Percentiles rank a stretch among this genome's conserved stretches.
phyloP scores from a whole-genome alignment of 2,888 invertebrate genomes.

The Zhuqinia jingwanae region DNA sequence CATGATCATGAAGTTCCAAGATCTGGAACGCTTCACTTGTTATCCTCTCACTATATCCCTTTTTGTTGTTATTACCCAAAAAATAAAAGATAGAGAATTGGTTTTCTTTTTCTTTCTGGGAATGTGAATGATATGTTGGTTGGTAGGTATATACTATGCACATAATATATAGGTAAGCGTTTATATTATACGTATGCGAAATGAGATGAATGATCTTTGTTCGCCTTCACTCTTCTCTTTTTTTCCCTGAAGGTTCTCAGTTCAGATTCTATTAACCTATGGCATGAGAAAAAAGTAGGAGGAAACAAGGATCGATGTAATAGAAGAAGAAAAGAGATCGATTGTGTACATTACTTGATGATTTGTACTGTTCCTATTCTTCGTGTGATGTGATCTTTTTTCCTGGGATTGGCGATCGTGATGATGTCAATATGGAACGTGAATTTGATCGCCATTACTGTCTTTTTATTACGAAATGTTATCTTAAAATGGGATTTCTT shows the following conservation, averaged over 20 bases:
- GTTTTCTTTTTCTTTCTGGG: slow-evolving; percentile 4
- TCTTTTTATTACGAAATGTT: too few relatives aligned
- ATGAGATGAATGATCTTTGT: slow-evolving; percentile 24
- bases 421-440: background rate
- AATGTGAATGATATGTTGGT: slow-evolving; percentile 36
- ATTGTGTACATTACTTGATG: slow-evolving; percentile 32
- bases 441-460: too few relatives aligned
- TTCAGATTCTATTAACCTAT: slow-evolving; percentile 45
- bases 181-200: background rate
- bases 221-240: slow-evolving; percentile 19
- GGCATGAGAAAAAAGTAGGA: slow-evolving; percentile 21
- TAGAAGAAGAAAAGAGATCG: background rate
- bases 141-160: too few relatives aligned
- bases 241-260: slow-evolving; percentile 22
- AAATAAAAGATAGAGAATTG: slow-evolving; percentile 8
- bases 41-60: background rate
- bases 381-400: background rate
- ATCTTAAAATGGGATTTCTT: too few relatives aligned
- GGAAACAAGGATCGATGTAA: background rate
- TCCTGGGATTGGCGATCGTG: background rate
- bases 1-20: background rate
- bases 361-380: slow-evolving; percentile 4
- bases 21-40: background rate
- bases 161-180: too few relatives aligned
- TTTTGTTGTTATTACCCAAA: slow-evolving; percentile 22